A percentile compares a stretch with the other conserved stretches of the same genome.
These are phyloP conservation scores for Nebria salina DNA, from an alignment of 2,888 invertebrate genomes.

Conservation along the genomic window DNA sequence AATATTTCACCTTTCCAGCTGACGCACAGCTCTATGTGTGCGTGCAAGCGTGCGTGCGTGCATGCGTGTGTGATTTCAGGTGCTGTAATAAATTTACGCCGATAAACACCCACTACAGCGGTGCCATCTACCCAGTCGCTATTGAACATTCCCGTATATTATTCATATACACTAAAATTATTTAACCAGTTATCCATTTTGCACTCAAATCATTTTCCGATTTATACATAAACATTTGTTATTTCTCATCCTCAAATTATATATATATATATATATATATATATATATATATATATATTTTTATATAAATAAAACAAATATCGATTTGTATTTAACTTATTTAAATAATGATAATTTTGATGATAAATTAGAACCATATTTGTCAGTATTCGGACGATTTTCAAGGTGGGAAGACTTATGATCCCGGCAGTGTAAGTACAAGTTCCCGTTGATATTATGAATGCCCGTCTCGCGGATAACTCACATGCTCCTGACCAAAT, in stretches of 20 bases:
- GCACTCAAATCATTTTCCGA: too few species aligned
- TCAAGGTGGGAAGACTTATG: background rate
- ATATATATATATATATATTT: too few species aligned
- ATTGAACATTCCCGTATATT: background rate
- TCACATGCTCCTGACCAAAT: background rate
- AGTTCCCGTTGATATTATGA: background rate
- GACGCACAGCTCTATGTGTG: background rate
- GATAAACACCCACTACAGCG: background rate
- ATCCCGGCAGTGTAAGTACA: background rate
- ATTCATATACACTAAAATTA: background rate
- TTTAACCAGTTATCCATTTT: background rate
- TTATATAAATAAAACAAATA: too few species aligned
- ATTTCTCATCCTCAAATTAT: too few species aligned
- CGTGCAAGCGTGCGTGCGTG: background rate
- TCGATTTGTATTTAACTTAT: too few species aligned
- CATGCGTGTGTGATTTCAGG: background rate
- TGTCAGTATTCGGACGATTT: too few species aligned
- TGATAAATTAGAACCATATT: too few species aligned
- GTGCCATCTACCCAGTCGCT: background rate
- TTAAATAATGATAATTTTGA: too few species aligned
- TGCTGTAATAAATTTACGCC: background rate
- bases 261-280: too few species aligned
- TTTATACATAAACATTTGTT: too few species aligned
- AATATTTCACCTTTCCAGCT: constrained; percentile 1
- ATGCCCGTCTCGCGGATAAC: background rate